Base-by-base conservation (phyloP, 2,797 vertebrate species). In the Enteromius mattozi region DNA sequence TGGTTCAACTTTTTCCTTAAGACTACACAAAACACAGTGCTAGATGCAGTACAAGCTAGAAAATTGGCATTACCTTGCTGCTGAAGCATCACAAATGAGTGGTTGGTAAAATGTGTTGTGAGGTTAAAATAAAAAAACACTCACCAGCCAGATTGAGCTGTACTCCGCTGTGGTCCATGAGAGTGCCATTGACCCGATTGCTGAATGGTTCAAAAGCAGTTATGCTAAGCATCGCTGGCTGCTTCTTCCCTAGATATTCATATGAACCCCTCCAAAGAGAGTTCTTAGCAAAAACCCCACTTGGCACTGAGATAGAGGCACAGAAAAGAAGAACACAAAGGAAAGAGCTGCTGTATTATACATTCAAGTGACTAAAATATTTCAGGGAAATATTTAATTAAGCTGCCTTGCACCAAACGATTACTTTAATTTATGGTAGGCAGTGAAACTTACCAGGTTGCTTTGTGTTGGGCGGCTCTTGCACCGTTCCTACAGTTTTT, bases 181-280 rank as follows among this genome's bases (percentile, higher is more conserved):
- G 92, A n/a, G 98, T 99, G 89, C 96, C 97, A 0, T 99, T 99
- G 88, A 99, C 97, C 71, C 96, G 95, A 90, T 97, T 95, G 92
- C 93, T 97, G 86, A 92, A 88, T 0, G 93, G 92, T 81, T 99
- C 97, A 30, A 98, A 99, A 90, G 95, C 94, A 49, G 96, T 99
- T 91, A 99, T 97, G 84, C 96, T 98, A 49, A 99, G 95, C 97
- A 99, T 98, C 17, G 97, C 97, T 0, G 98, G 97, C 93, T 99
- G 98, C 94, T 98, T 99, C 91, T 98, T 99, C 49, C 97, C 98
- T 89, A 99, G 90, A 93, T 99, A 99, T 89, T 99, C 98, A 0
- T 99, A 99, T 51, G 98, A 98, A 70, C 98, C 98, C 91, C 97
- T 97, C 98, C 98, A 99, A 5, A 99, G 95, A 84, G 97, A 98